Evolutionary conservation across 2,888 invertebrate genomes (phyloP).

Genomic region (Drosophila monieri): DNA sequence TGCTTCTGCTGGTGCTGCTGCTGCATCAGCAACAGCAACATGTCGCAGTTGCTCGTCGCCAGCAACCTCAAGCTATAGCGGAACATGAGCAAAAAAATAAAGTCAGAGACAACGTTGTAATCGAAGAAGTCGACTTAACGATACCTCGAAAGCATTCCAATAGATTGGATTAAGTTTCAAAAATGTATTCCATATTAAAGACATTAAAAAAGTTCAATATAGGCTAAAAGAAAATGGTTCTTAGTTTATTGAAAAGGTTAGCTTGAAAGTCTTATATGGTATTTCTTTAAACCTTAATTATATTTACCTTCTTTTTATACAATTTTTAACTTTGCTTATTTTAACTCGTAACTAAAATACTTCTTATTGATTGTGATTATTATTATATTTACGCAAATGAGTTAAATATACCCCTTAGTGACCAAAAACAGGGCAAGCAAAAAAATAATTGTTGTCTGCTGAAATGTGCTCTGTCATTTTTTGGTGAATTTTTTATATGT

Average conservation of each 20-base stretch:
- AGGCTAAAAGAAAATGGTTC: no score
- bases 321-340: neutral
- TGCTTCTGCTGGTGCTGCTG: conserved; percentile 41
- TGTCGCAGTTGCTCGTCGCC: conserved; percentile 43
- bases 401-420: conserved; percentile 1
- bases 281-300: neutral
- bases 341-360: neutral
- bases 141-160: conserved; percentile 3
- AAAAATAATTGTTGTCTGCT: conserved; percentile 34
- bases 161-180: neutral
- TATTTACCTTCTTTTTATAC: neutral
- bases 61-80: conserved; percentile 45
- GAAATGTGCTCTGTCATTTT: conserved; percentile 67
- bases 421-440: neutral
- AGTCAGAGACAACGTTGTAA: conserved; percentile 26
- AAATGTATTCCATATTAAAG: no score
- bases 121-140: conserved; percentile 23
- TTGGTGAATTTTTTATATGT: neutral
- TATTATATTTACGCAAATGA: neutral
- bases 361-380: neutral
- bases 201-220: no score
- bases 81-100: conserved; percentile 14
- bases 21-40: conserved; percentile 55
- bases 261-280: no score
- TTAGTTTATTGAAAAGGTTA: no score